These are phyloP conservation scores for Panopea generosa DNA, from an alignment of 2,888 invertebrate species.

Conservation along the genomic window DNA sequence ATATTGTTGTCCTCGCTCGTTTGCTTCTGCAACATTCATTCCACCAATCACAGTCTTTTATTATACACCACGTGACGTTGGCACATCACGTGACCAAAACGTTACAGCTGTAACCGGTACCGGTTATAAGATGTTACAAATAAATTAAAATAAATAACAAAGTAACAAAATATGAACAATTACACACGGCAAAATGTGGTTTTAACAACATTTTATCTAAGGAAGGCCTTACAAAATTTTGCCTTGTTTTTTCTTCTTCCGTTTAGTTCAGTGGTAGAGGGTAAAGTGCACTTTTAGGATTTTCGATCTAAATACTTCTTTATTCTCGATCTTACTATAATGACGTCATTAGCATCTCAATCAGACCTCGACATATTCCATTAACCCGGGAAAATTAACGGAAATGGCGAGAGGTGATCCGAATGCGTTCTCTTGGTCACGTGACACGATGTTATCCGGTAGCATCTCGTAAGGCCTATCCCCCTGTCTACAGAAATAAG, in stretches of 20 bases:
- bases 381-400: constrained; percentile 9
- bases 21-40: constrained; percentile 49
- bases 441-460: constrained; percentile 36
- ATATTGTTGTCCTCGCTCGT: constrained; percentile 58
- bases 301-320: too few relatives aligned
- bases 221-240: constrained; percentile 66
- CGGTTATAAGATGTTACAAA: constrained; percentile 67
- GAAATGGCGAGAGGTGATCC: neutral
- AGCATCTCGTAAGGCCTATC: constrained; percentile 68
- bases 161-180: constrained; percentile 51
- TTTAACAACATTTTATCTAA: constrained; percentile 28
- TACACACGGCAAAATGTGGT: constrained; percentile 68
- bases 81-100: constrained; percentile 51
- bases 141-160: constrained; percentile 51
- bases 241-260: constrained; percentile 5
- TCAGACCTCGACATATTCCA: too few relatives aligned
- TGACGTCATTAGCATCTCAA: neutral
- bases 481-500: constrained; percentile 54
- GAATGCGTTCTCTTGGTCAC: constrained; percentile 23
- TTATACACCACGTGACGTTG: constrained; percentile 51
- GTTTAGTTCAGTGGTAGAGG: constrained; percentile 11
- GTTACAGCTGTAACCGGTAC: constrained; percentile 67
- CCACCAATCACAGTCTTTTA: constrained; percentile 58
- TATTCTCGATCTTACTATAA: neutral
- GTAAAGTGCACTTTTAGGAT: too few relatives aligned